Evolutionary conservation across 2,888 invertebrate species (phyloP).

Genomic region (Agapostemon virescens): DNA sequence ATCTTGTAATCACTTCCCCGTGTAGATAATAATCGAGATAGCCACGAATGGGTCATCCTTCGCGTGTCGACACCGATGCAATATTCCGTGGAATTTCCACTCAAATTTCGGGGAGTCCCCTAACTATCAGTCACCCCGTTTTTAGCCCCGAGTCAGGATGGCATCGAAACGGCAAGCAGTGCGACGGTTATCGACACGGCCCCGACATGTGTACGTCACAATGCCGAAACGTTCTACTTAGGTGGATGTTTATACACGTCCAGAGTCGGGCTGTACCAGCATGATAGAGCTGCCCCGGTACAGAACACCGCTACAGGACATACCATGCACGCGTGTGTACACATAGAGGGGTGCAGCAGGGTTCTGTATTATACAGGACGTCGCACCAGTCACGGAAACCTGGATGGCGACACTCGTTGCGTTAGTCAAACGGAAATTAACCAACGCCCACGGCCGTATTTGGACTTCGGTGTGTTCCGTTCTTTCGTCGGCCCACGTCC

Average conservation of each 20-base stretch:
- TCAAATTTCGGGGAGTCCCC: neutral
- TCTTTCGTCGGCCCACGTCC: conserved; percentile 45
- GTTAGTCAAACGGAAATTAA: conserved; percentile 57
- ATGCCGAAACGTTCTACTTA: conserved; percentile 25
- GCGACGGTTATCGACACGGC: conserved; percentile 22
- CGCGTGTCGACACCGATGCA: no score
- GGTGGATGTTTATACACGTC: conserved; percentile 30
- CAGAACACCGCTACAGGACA: conserved; percentile 15
- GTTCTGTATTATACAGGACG: conserved; percentile 38
- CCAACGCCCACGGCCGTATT: conserved; percentile 31
- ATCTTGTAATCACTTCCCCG: no score
- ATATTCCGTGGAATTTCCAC: neutral
- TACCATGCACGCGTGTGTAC: neutral
- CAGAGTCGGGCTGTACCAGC: conserved; percentile 6
- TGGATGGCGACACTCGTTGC: conserved; percentile 42
- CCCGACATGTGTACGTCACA: conserved; percentile 36
- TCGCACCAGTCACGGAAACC: conserved; percentile 36
- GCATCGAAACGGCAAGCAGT: neutral
- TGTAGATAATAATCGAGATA: no score
- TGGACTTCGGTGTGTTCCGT: conserved; percentile 37
- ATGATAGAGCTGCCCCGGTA: conserved; percentile 21
- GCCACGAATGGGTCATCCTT: no score
- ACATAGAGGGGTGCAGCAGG: neutral
- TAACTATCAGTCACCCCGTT: neutral
- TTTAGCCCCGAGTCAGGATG: neutral